A percentile compares a stretch with the other conserved stretches of the same genome.
Evolutionary conservation across 1,140 invertebrate genomes (phyloP).

Genomic region (Bradysia coprophila): DNA sequence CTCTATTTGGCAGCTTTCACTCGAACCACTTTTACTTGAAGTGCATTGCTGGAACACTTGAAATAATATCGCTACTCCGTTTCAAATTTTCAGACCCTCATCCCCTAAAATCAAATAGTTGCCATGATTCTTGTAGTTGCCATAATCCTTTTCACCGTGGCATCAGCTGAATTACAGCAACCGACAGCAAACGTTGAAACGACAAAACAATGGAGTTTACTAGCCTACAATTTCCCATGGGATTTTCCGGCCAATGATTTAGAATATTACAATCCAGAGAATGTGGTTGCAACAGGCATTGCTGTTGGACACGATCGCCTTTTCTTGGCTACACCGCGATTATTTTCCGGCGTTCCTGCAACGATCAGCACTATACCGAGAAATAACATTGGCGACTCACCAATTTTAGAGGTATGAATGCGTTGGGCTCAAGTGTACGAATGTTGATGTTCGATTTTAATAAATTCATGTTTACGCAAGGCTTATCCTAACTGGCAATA

Average conservation of each 20-base stretch:
- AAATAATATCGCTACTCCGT: too few species aligned
- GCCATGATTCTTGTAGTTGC: too few species aligned
- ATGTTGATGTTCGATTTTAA: too few species aligned
- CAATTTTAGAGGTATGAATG: slow-evolving; percentile 38
- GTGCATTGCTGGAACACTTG: too few species aligned
- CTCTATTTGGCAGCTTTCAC: too few species aligned
- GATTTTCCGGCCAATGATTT: slow-evolving; percentile 28
- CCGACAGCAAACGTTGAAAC: slow-evolving; percentile 37
- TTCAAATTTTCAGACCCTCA: too few species aligned
- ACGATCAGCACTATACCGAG: slow-evolving; percentile 47
- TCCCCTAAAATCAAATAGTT: too few species aligned
- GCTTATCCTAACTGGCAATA: slow-evolving; percentile 66
- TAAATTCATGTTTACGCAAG: too few species aligned
- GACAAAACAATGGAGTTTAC: slow-evolving; percentile 49
- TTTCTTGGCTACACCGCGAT: slow-evolving; percentile 50
- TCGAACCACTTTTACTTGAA: too few species aligned
- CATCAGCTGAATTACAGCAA: too few species aligned
- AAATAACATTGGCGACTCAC: slow-evolving; percentile 38
- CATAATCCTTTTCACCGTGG: too few species aligned
- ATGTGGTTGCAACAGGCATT: slow-evolving; percentile 52
- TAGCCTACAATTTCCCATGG: slow-evolving; percentile 46
- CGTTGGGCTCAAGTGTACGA: too few species aligned
- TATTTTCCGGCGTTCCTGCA: slow-evolving; percentile 49
- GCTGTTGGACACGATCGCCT: slow-evolving; percentile 46
- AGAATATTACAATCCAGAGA: slow-evolving; percentile 40